Evolutionary conservation across 2,888 invertebrate genomes (phyloP).

Genomic region (Rhopalosiphum nymphaeae): DNA sequence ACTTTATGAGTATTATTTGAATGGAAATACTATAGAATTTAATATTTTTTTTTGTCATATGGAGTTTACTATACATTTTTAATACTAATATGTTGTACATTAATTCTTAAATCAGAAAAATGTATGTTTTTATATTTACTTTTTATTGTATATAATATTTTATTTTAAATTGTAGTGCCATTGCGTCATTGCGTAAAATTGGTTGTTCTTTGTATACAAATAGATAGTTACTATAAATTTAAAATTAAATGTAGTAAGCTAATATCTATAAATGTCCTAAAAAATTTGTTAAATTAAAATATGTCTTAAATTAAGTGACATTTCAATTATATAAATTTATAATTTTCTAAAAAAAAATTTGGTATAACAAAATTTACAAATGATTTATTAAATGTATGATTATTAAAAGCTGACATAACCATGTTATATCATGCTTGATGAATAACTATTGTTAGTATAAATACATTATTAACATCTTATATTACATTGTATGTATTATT

Average conservation of each 20-base stretch:
- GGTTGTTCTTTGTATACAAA: background rate
- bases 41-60: background rate
- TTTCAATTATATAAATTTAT: background rate
- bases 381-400: background rate
- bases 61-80: background rate
- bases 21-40: background rate
- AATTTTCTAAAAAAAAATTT: background rate
- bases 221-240: background rate
- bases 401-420: background rate
- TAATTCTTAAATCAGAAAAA: background rate
- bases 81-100: background rate
- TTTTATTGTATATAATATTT: background rate
- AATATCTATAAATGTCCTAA: background rate
- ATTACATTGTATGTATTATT: background rate
- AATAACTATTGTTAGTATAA: background rate
- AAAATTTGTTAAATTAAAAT: background rate
- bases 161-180: background rate
- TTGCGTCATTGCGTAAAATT: background rate
- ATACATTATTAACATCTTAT: background rate
- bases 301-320: background rate
- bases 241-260: background rate
- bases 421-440: background rate
- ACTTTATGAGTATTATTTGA: background rate
- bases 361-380: background rate
- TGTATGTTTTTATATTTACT: background rate